Conservation (phyloP, 2,888 invertebrate genomes). For the Amphipoea oculea region DNA sequence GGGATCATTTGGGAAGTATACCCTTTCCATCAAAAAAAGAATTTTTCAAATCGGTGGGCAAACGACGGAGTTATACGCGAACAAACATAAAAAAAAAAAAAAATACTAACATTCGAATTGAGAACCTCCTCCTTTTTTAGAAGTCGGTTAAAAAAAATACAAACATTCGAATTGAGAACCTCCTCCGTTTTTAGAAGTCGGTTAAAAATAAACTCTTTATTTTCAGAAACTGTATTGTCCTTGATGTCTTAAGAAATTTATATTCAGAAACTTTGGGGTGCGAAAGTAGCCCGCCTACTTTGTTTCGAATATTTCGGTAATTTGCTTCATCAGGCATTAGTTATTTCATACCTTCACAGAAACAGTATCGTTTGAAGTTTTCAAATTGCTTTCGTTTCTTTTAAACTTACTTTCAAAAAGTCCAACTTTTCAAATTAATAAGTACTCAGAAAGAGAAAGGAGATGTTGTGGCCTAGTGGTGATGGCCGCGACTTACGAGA, state of each 20-base stretch:
- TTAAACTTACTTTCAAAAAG: slow-evolving; percentile 3
- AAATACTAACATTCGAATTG: too few species aligned
- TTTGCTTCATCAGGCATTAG: slow-evolving; percentile 34
- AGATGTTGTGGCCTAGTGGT: too few species aligned
- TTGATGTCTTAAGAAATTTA: slow-evolving; percentile 13
- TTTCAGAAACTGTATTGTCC: background rate
- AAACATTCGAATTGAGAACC: too few species aligned
- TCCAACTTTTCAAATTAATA: slow-evolving; percentile 40
- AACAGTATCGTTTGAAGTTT: slow-evolving; percentile 24
- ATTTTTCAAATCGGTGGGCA: too few species aligned
- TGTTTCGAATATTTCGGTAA: slow-evolving; percentile 43
- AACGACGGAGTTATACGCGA: too few species aligned
- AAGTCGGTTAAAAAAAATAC: too few species aligned
- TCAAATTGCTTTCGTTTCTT: slow-evolving; percentile 26
- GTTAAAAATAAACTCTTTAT: background rate
- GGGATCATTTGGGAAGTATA: too few species aligned
- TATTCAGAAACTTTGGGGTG: slow-evolving; percentile 14
- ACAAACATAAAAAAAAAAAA: too few species aligned
- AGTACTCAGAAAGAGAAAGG: slow-evolving; percentile 21
- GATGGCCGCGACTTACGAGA: too few species aligned
- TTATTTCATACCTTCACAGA: slow-evolving; percentile 8
- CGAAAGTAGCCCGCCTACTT: background rate
- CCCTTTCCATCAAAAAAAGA: too few species aligned
- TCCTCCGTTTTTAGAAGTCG: too few species aligned
- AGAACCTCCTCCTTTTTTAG: too few species aligned